Evolutionary conservation across 2,797 vertebrate species (phyloP).

Genomic region (Phrynocephalus vlangalii): DNA sequence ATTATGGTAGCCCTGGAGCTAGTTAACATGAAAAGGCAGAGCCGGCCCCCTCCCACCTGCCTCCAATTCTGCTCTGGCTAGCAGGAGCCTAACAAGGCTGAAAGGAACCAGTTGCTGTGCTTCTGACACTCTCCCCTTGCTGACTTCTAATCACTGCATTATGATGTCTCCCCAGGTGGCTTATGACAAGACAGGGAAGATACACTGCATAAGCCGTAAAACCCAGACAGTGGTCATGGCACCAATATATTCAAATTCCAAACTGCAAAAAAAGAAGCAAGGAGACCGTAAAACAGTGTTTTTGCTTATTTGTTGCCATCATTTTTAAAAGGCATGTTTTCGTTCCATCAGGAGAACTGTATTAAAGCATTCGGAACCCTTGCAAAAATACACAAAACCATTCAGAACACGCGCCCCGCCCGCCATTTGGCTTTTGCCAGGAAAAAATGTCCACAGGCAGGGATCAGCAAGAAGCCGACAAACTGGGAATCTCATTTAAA

Average conservation of each 20-base stretch:
- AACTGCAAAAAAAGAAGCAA: not conserved
- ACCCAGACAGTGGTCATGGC: not conserved
- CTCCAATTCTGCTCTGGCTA: too few species aligned
- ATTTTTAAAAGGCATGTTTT: not conserved
- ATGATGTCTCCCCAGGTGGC: not conserved
- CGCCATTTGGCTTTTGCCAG: not conserved
- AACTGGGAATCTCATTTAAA: accelerated
- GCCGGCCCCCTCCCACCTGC: too few species aligned
- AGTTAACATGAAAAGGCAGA: too few species aligned
- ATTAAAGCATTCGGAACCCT: not conserved
- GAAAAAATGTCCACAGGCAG: not conserved
- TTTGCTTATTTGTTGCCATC: not conserved
- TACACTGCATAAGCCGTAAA: not conserved
- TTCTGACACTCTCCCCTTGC: too few species aligned
- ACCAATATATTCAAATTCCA: not conserved
- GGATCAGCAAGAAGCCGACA: not conserved
- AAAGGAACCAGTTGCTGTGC: too few species aligned
- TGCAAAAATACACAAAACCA: not conserved
- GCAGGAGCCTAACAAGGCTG: too few species aligned
- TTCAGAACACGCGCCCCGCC: too few species aligned
- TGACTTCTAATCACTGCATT: not conserved
- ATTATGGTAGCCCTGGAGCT: too few species aligned
- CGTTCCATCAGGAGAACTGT: not conserved
- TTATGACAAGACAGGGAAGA: not conserved
- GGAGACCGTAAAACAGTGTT: too few species aligned